Evolutionary conservation across 2,888 invertebrate species (phyloP), one percentile per base, ranked within the genome.

Genomic region (Byasa hedistus): DNA sequence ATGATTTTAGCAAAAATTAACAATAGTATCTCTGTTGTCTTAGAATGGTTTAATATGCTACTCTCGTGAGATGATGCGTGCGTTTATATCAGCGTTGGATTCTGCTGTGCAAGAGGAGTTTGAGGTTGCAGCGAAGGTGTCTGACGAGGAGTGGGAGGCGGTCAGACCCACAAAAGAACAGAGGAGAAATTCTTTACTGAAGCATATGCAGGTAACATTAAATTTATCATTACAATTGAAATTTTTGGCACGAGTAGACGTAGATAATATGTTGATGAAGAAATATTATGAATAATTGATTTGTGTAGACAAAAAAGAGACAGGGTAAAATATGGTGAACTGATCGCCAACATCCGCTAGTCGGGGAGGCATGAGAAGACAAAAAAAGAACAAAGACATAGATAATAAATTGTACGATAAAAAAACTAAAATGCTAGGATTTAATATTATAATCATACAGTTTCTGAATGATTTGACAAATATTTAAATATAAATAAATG

Each of bases 61-160:
- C 76, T 88, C 94, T 21, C 88, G 94, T 69, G 95, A 96, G 79
- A 79, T 96, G 71, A 85, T 95, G 69, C 87, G 89, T 71, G 94
- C 94, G 0, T 93, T 97, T 76, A 89, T 94, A 15, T 92, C 93
- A n/a, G 94, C 95, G 0, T 78, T 97, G 63, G 95, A 96, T 56
- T 92, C 92, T 52, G 94, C 95, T 0, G 92, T 95, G 1, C 86
- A 93, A 56, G 95, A 95, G 54, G 96, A 97, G 84, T 92, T 94
- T 62, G 94, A 95, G 36, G 92, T 95, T 52, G 95, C 95, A 7
- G 93, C 94, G 1, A 95, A 95, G 81, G 95, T 96, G 3, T 96
- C 96, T 0, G 96, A 96, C 73, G 97, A 97, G 80, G 96, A 97
- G 86, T 97, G 96, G 95, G 96, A 97, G 75, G 94, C 95, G 0